Evolutionary conservation across 2,113 vertebrate genomes (phyloP), one percentile per base, ranked within the genome.

Genomic region (Microtus oregoni): DNA sequence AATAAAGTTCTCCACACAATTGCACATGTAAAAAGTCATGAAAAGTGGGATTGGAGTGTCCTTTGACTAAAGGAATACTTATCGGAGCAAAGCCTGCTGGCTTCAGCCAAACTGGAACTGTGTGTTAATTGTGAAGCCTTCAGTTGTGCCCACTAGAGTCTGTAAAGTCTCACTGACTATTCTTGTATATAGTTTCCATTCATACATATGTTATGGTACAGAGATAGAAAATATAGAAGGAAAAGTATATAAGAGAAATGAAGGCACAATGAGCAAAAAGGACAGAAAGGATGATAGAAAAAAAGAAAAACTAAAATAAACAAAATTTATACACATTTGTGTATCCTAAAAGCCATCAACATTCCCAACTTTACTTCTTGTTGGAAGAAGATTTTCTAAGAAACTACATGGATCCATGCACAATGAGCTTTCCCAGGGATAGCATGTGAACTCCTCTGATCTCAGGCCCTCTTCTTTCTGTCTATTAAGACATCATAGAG

Each of bases 1-100:
- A 68, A 95, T 92, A 94, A 91, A 87, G 41, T 32, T 70, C 55
- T 92, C 73, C 87, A 50, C 38, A 87, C 55, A 94, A 94, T 95
- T 70, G 83, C 22, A 44, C 58, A 92, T 70, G 30, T 72, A 26
- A 75, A 94, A 87, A 92, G 44, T 93, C 83, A 68, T 3, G 5
- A 32, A 19, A 91, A 91, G 85, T 26, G 52, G 65, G 78, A 86
- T 91, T 22, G 73, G 30, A 47, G 52, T 70, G 5, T 0, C 5
- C 15, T 38, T 9, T 87, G 82, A 20, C 9, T 41, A 50, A 83
- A 58, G 26, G 6, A 28, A 2, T 50, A 10, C 26, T 86, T 92
- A 11, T 87, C 14, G 7, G 86, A 89, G 70, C 35, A 70, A 7
- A 86, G 7, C 20, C 20, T 24, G 17, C 38, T 92, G 77, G 30